Percentiles rank a stretch among this genome's conserved stretches.
phyloP scores from a whole-genome alignment of 2,797 vertebrate species.

The Rhadinocentrus ornatus region DNA sequence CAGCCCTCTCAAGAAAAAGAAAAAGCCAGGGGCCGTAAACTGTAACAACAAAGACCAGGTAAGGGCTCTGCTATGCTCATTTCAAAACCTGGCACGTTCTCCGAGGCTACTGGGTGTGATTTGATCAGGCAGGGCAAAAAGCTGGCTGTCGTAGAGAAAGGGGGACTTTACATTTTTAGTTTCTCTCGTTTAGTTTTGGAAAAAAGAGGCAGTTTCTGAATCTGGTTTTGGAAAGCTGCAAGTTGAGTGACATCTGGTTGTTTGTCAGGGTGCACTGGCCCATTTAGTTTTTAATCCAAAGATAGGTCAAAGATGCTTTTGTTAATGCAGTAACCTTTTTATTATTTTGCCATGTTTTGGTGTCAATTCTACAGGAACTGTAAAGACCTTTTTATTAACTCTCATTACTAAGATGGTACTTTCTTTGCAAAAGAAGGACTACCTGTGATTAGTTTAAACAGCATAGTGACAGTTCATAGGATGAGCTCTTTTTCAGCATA shows the following conservation, averaged over 20 bases:
- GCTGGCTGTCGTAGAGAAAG: neutral
- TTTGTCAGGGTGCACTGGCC: neutral
- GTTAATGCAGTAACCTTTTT: neutral
- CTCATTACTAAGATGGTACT: neutral
- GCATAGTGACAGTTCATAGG: neutral
- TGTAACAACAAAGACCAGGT: slow-evolving; percentile 97
- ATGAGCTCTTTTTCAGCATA: neutral
- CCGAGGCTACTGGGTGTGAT: neutral
- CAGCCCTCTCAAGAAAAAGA: slow-evolving; percentile 98
- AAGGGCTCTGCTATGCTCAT: slow-evolving; percentile 31
- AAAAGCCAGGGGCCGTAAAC: slow-evolving; percentile 94
- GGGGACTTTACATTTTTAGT: neutral
- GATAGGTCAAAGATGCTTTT: neutral
- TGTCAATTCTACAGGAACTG: neutral
- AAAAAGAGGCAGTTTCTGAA: neutral
- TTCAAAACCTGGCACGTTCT: slow-evolving; percentile 18
- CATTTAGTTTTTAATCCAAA: neutral
- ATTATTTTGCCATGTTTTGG: neutral
- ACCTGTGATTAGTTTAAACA: neutral
- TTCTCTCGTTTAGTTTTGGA: slow-evolving; percentile 1
- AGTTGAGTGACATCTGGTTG: neutral
- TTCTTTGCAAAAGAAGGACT: neutral
- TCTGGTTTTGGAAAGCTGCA: neutral
- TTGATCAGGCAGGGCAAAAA: neutral
- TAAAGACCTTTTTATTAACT: neutral